These are phyloP conservation scores for Hemibagrus guttatus DNA, from an alignment of 2,797 vertebrate species.

Conservation along the genomic window DNA sequence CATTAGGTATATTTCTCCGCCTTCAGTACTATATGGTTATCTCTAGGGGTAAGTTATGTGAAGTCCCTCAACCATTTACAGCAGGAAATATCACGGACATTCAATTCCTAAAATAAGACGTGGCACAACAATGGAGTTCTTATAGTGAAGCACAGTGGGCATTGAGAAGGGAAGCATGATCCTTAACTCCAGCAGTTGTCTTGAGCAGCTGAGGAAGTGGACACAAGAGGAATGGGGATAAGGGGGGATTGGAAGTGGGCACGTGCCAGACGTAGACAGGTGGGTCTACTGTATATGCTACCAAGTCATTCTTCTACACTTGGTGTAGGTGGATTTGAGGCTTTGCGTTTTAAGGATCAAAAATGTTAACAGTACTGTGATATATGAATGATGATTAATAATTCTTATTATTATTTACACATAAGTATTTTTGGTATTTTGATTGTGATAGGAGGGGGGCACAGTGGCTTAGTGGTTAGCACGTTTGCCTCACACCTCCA, in stretches of 20 bases:
- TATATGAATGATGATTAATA: not conserved
- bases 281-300: constrained; percentile 36
- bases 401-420: not conserved
- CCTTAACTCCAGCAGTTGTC: constrained; percentile 54
- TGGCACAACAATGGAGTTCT: constrained; percentile 45
- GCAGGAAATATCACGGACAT: constrained; percentile 43
- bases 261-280: constrained; percentile 56
- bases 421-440: not conserved
- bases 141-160: constrained; percentile 44
- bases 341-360: not conserved
- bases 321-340: not conserved
- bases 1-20: not conserved
- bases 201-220: constrained; percentile 58
- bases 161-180: constrained; percentile 42
- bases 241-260: constrained; percentile 38
- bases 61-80: constrained; percentile 42
- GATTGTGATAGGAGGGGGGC: not conserved
- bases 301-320: not conserved
- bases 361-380: not conserved
- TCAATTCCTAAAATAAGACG: constrained; percentile 41
- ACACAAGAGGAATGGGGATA: constrained; percentile 27
- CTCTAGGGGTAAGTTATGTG: constrained; percentile 23
- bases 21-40: not conserved
- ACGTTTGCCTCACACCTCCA: too few relatives aligned
- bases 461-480: not conserved